phyloP scores from a whole-genome alignment of 2,888 invertebrate genomes.

The Chymomyza fuscimana region DNA sequence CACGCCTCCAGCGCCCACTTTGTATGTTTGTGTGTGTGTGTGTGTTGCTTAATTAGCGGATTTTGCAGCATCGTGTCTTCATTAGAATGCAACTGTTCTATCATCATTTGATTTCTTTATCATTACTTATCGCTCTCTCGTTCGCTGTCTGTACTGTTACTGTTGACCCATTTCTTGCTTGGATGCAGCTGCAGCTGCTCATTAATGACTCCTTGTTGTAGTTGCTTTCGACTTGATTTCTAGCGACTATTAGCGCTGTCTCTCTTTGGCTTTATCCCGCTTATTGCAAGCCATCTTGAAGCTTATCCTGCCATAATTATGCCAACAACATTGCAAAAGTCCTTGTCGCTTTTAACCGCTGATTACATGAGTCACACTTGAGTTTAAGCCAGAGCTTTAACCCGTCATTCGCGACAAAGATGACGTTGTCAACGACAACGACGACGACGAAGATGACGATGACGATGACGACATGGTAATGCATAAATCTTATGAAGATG shows the following conservation, averaged over 20 bases:
- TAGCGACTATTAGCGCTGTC: constrained; percentile 1
- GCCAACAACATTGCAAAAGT: neutral
- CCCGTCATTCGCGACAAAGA: neutral
- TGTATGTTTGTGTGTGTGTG: constrained; percentile 10
- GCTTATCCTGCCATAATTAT: constrained; percentile 7
- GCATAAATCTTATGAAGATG: constrained; percentile 1
- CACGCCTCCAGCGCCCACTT: neutral
- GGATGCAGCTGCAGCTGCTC: constrained; percentile 51
- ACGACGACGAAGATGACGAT: neutral
- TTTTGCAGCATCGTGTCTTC: constrained; percentile 42
- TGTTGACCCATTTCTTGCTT: constrained; percentile 35
- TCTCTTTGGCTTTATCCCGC: constrained; percentile 15
- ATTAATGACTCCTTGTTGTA: constrained; percentile 60
- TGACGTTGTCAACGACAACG: neutral
- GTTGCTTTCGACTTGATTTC: constrained; percentile 3
- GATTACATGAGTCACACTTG: constrained; percentile 49
- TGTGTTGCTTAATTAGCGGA: constrained; percentile 9
- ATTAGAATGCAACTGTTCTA: constrained; percentile 62
- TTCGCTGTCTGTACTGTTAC: neutral
- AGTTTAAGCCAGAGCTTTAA: constrained; percentile 32
- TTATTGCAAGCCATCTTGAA: neutral
- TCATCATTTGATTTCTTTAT: constrained; percentile 5
- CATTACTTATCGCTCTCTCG: constrained; percentile 18
- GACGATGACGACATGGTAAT: neutral
- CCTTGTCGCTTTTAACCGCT: constrained; percentile 39